Evolutionary conservation across 2,113 vertebrate species (phyloP), one percentile per base, ranked within the genome.

Genomic region (Scopus umbretta): DNA sequence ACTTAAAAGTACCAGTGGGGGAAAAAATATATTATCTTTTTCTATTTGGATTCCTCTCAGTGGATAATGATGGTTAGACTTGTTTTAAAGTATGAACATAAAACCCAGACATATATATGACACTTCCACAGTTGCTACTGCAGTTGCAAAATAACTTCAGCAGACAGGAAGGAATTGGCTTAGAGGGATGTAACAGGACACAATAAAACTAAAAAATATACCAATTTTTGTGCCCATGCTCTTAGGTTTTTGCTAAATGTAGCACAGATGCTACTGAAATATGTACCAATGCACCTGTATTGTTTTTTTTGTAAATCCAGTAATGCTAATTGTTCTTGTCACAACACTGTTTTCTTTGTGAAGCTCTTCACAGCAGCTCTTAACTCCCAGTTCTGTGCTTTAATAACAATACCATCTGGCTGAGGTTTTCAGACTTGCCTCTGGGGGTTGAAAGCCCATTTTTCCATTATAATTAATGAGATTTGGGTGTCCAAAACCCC

Each of bases 391-490:
- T 58, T 95, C 81, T 71, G 50, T 59, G 58, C 74, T 96, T 97
- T 95, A 95, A 92, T 88, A 97, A 89, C 62, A 95, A 92, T 88
- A 76, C 96, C 94, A 97, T 95, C 86, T 97, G 96, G 89, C 91
- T 94, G 84, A 92, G 78, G 50, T 91, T 97, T 85, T 91, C 84
- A 92, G 55, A 66, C 52, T 87, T 92, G 58, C 89, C 87, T 89
- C 87, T 87, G 38, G 91, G 78, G 75, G 14, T 40, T 86, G 89
- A 91, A 94, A 85, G 45, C 14, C 17, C 16, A 2, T 94, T 90
- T 95, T 94, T 36, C 66, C 71, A 82, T 90, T 86, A 80, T 70
- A 96, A 92, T 96, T 97, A 92, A 96, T 97, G 84, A 94, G 73
- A 94, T 92, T 74, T 95, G 87, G 96, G 91, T 96, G 95, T 85